Conservation (phyloP, 2,113 vertebrate species). For the Bombycilla garrulus region DNA sequence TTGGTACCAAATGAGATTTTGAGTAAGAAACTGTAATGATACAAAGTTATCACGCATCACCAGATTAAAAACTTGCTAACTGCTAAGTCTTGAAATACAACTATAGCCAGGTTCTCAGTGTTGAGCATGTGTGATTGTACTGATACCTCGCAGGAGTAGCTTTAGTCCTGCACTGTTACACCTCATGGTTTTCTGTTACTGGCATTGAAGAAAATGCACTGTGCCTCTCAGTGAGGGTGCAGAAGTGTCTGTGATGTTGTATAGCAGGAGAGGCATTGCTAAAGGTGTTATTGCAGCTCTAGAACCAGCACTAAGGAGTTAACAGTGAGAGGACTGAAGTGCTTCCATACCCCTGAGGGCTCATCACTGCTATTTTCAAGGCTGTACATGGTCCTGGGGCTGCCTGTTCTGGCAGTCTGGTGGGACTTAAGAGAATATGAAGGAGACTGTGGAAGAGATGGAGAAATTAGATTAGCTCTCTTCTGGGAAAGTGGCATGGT, state of each 20-base stretch:
- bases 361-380: neutral
- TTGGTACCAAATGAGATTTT: neutral
- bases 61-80: neutral
- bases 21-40: neutral
- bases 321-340: neutral
- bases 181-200: neutral
- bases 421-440: neutral
- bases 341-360: neutral
- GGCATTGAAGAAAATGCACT: neutral
- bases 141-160: neutral
- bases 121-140: neutral
- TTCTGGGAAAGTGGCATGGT: neutral
- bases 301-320: neutral
- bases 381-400: neutral
- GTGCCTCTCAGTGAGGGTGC: neutral
- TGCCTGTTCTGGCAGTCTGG: neutral
- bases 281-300: neutral
- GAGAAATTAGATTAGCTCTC: neutral
- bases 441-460: neutral
- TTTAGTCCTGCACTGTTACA: neutral
- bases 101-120: neutral
- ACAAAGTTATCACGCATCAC: neutral
- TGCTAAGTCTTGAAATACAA: neutral
- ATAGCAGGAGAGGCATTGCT: neutral
- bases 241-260: neutral